Base-by-base conservation (phyloP, 30 jellyfish, hydroid and myxozoan species). In the Pelagia noctiluca region DNA sequence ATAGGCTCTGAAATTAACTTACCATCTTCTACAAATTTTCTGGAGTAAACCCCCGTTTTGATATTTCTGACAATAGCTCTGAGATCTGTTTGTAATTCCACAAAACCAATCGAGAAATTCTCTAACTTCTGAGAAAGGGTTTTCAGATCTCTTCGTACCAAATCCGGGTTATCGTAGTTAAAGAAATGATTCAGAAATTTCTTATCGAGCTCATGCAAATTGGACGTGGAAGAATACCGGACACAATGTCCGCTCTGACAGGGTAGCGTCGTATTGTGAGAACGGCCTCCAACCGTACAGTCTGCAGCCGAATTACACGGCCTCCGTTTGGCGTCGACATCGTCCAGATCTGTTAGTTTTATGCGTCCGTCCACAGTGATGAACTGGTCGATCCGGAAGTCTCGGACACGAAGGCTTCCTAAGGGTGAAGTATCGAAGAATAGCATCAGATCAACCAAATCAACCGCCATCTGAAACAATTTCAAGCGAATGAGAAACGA, bases 331-430 rank as follows among this genome's bases (percentile, higher is more conserved):
- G 78, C 87, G 64, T 76, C 90, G 29, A 78, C 50, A 50, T 87
- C 96, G 31, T 87, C 96, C 3, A 87, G 84, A 63, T 87, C 96
- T n/a, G 91, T 37, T 3, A 87, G 84, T 22, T 77, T 78, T 2
- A 87, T 46, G 30, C 35, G 49, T 54, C 82, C 96, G 61, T 87
- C 89, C 38, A 47, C 88, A 3, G 78, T 13, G 3, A 87, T 76
- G 35, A 87, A 68, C 42, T 87, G 96, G 37, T 87, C 96, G 54
- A 87, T 57, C 18, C 91, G 87, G 49, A 87, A 87, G 35, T 87
- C 96, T 30, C 50, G 65, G 36, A 87, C 48, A 25, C 37, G 63
- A 3, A 87, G 71, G 21, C 91, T 50, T 23, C 96, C 96, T 1
- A 71, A 47, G 11, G 88, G 85, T 22, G 96, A 65, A 29, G 62